phyloP scores from a whole-genome alignment of 2,113 vertebrate species.

The Eretmochelys imbricata region DNA sequence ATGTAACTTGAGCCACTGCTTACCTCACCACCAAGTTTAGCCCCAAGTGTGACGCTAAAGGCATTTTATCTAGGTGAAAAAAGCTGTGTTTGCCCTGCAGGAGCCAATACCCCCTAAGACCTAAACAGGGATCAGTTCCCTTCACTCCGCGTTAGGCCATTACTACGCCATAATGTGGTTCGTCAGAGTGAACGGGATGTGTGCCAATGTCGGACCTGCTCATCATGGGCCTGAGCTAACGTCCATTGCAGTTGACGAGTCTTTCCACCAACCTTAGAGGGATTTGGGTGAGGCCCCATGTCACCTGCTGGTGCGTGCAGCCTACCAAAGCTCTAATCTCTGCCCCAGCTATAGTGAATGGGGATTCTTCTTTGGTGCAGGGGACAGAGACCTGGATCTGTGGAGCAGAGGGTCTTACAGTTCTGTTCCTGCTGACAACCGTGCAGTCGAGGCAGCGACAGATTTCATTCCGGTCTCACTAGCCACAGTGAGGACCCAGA shows the following conservation, averaged over 20 bases:
- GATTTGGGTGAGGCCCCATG: not conserved
- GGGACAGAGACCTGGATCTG: not conserved
- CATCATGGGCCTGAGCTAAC: not conserved
- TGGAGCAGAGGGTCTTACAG: conserved; percentile 1
- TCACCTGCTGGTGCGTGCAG: not conserved
- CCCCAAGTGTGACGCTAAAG: not conserved
- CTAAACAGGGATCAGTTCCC: not conserved
- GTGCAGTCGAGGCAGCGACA: accelerated
- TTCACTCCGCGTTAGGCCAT: not conserved
- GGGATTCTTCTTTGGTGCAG: not conserved
- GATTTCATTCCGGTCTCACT: not conserved
- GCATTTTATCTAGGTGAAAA: conserved; percentile 28
- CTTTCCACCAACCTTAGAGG: not conserved
- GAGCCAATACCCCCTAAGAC: accelerated
- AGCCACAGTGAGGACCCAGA: not conserved
- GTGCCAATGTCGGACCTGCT: not conserved
- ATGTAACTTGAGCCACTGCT: not conserved
- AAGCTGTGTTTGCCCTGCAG: not conserved
- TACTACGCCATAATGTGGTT: not conserved
- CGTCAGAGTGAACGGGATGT: not conserved
- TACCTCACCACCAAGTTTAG: not conserved
- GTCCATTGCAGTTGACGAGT: not conserved
- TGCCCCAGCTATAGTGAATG: not conserved
- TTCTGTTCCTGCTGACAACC: not conserved
- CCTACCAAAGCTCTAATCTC: not conserved